Conservation (phyloP, 2,113 vertebrate species). For the Cynopterus brachyotis region DNA sequence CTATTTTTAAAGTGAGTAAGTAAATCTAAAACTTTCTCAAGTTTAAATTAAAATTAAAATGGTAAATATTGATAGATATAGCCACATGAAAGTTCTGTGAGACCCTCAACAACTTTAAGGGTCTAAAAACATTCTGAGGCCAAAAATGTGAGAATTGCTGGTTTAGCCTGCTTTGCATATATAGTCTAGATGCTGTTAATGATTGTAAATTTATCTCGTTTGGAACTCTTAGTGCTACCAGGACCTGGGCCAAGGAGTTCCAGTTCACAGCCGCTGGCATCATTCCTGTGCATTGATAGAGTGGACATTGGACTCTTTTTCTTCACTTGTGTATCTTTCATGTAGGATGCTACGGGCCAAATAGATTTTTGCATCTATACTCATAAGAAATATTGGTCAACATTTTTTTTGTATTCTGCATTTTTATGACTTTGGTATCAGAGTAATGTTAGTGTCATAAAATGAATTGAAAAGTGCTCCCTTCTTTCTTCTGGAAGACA, state of each 20-base stretch:
- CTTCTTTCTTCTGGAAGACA: too few relatives aligned
- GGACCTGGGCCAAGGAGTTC: neutral
- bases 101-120: neutral
- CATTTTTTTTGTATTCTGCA: too few relatives aligned
- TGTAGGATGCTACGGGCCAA: neutral
- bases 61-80: neutral
- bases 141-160: neutral
- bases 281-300: neutral
- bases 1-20: neutral
- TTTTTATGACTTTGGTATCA: too few relatives aligned
- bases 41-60: neutral
- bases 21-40: neutral
- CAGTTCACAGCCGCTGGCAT: neutral
- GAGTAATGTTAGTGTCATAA: too few relatives aligned
- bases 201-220: neutral
- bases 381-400: too few relatives aligned
- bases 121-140: neutral
- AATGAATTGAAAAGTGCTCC: too few relatives aligned
- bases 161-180: neutral
- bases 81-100: neutral
- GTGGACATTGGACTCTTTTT: neutral
- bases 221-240: slow-evolving; percentile 3
- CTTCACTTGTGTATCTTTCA: neutral
- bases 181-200: neutral
- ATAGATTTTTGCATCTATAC: neutral